These are phyloP conservation scores for Troides helena DNA, from an alignment of 2,888 invertebrate species.

Conservation along the genomic window DNA sequence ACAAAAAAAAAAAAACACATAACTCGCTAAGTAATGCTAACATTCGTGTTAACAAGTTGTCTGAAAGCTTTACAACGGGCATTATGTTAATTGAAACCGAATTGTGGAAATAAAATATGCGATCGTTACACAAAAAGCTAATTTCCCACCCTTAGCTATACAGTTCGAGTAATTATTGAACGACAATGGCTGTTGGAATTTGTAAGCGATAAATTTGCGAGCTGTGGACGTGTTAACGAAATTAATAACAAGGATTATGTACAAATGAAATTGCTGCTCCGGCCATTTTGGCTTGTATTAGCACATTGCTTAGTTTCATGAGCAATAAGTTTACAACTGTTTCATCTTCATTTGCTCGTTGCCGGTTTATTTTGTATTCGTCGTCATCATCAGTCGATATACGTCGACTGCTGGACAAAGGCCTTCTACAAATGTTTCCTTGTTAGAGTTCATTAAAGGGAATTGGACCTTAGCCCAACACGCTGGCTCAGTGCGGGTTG, in stretches of 20 bases:
- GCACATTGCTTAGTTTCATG: constrained; percentile 7
- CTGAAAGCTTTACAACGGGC: constrained; percentile 45
- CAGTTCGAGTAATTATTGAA: constrained; percentile 48
- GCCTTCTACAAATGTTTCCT: no score
- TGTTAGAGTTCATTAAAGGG: no score
- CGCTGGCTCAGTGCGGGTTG: no score
- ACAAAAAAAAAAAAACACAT: constrained; percentile 71
- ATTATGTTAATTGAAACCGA: constrained; percentile 69
- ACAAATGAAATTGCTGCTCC: constrained; percentile 26
- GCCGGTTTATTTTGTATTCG: not conserved
- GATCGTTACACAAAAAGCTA: constrained; percentile 44
- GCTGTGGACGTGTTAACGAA: constrained; percentile 64
- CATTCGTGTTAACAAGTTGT: constrained; percentile 59
- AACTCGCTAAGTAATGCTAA: constrained; percentile 57
- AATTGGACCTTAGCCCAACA: no score
- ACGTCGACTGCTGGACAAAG: no score
- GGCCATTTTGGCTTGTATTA: constrained; percentile 4
- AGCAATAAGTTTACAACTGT: constrained; percentile 5
- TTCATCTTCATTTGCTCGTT: not conserved
- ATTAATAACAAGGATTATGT: constrained; percentile 59
- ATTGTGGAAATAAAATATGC: constrained; percentile 72
- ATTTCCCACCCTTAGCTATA: constrained; percentile 70
- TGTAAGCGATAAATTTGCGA: constrained; percentile 58
- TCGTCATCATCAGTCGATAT: not conserved
- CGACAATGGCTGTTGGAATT: constrained; percentile 51